A percentile compares a stretch with the other conserved stretches of the same genome.
Conservation (phyloP, 2,113 vertebrate species). For the Pogonocichla stellata region DNA sequence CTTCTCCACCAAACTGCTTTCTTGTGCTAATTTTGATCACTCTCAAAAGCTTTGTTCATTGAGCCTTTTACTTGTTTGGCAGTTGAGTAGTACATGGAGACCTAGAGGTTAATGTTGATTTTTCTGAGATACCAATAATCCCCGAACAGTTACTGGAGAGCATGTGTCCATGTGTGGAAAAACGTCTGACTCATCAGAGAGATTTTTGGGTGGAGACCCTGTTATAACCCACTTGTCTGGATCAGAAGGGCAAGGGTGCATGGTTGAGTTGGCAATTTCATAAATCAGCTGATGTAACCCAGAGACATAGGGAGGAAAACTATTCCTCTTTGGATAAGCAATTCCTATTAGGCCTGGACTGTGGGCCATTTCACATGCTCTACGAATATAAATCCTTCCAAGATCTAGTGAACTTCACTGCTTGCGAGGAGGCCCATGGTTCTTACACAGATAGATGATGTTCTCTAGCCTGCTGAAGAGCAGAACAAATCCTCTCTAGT, state of each 20-base stretch:
- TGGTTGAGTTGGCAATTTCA: not conserved
- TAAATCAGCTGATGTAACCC: not conserved
- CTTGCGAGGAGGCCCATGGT: not conserved
- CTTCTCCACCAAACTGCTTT: not conserved
- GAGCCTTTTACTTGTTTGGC: not conserved
- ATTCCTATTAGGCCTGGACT: not conserved
- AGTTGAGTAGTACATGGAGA: not conserved
- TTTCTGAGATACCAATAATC: not conserved
- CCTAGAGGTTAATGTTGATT: not conserved
- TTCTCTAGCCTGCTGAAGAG: accelerated
- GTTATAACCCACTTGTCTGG: not conserved
- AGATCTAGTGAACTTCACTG: not conserved
- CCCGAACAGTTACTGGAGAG: not conserved
- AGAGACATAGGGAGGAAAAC: not conserved
- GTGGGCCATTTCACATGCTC: not conserved
- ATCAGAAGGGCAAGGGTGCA: constrained; percentile 10
- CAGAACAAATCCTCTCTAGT: not conserved
- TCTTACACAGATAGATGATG: not conserved
- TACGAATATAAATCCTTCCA: not conserved
- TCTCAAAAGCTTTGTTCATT: not conserved
- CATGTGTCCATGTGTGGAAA: not conserved
- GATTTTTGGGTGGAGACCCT: not conserved
- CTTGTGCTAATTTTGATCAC: not conserved
- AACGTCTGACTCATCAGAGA: not conserved
- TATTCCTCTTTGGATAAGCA: not conserved